phyloP scores from a whole-genome alignment of 2,888 invertebrate species.

The Hypsopygia costalis region DNA sequence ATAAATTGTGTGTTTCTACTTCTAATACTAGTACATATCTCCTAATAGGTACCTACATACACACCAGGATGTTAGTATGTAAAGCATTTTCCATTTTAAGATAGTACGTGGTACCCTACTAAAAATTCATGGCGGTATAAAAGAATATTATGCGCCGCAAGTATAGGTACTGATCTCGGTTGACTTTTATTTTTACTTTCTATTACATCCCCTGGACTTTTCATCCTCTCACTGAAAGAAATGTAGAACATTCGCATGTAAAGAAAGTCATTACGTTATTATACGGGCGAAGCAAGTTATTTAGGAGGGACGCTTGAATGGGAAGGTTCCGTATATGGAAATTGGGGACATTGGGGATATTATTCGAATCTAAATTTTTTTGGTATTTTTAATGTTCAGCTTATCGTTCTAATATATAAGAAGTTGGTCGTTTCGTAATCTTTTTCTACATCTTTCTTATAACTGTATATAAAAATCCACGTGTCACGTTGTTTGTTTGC shows the following conservation, averaged over 20 bases:
- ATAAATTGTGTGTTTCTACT: too few species aligned
- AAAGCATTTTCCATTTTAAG: neutral
- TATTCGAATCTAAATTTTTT: too few species aligned
- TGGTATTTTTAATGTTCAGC: too few species aligned
- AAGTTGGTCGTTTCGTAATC: too few species aligned
- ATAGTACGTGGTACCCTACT: neutral
- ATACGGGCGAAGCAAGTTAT: neutral
- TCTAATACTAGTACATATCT: constrained; percentile 21
- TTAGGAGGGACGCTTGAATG: neutral
- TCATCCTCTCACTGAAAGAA: neutral
- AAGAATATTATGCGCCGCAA: neutral
- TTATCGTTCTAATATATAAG: too few species aligned
- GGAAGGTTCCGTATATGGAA: neutral
- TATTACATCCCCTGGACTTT: neutral
- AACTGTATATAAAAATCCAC: too few species aligned
- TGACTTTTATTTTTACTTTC: neutral
- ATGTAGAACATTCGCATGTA: neutral
- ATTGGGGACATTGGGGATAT: too few species aligned
- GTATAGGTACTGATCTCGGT: neutral
- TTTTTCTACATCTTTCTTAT: too few species aligned
- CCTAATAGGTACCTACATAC: neutral
- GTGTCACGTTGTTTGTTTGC: too few species aligned
- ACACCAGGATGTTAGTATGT: neutral
- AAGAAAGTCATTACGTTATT: neutral
- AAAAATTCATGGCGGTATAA: neutral